phyloP scores from a whole-genome alignment of 2,113 vertebrate genomes.

The Datnioides undecimradiatus region DNA sequence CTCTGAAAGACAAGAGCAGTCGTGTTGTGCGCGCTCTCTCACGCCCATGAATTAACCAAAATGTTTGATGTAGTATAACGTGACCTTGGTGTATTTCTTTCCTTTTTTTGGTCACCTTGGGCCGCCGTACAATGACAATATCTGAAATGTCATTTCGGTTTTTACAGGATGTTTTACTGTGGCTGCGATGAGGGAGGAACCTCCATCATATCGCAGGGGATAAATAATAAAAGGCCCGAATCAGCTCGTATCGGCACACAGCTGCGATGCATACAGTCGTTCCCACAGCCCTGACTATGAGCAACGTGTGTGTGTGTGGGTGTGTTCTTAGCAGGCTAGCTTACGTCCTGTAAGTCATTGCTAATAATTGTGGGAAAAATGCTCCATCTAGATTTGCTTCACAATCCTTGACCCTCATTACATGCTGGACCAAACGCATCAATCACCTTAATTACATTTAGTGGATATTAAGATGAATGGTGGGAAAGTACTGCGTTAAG shows the following conservation, averaged over 20 bases:
- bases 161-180: background rate
- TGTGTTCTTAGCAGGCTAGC: background rate
- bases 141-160: background rate
- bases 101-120: too few relatives aligned
- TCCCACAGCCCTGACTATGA: background rate
- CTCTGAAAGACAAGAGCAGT: too few relatives aligned
- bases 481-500: constrained; percentile 35
- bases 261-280: background rate
- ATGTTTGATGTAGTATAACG: too few relatives aligned
- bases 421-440: constrained; percentile 41
- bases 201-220: constrained; percentile 7
- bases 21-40: too few relatives aligned
- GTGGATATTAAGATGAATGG: constrained; percentile 53
- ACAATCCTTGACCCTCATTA: constrained; percentile 55
- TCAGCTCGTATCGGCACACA: constrained; percentile 11
- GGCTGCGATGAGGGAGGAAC: background rate
- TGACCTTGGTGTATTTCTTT: too few relatives aligned
- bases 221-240: constrained; percentile 6
- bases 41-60: too few relatives aligned
- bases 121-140: too few relatives aligned
- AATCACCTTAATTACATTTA: constrained; percentile 56
- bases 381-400: constrained; percentile 29
- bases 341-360: background rate
- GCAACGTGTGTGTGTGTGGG: constrained; percentile 14
- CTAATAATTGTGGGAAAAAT: constrained; percentile 38